phyloP scores from a whole-genome alignment of 2,113 vertebrate genomes.

The Triplophysa tibetana region DNA sequence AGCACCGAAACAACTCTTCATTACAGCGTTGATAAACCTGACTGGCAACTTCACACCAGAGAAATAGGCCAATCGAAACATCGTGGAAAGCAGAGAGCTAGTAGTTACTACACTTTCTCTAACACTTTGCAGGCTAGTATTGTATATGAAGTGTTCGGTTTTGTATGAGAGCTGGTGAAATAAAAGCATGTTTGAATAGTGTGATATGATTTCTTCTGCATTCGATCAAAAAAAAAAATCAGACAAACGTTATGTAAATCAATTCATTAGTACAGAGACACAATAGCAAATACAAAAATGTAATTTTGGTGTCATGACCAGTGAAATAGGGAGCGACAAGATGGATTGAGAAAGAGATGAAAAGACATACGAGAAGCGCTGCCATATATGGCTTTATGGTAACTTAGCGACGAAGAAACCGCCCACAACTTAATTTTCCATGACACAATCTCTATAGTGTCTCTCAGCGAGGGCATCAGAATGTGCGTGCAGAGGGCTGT shows the following conservation, averaged over 20 bases:
- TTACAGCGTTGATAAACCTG: constrained; percentile 30
- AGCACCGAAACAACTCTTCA: not conserved
- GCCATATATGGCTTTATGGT: constrained; percentile 74
- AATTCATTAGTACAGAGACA: not conserved
- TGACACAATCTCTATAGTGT: constrained; percentile 69
- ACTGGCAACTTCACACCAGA: constrained; percentile 45
- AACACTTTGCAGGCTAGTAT: not conserved
- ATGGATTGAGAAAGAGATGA: constrained; percentile 20
- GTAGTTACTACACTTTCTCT: not conserved
- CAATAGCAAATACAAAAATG: not conserved
- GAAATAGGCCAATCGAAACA: constrained; percentile 31
- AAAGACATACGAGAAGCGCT: constrained; percentile 48
- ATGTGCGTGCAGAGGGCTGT: not conserved
- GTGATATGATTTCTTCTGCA: not conserved
- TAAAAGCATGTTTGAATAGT: not conserved
- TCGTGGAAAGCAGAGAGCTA: constrained; percentile 46
- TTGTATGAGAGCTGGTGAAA: not conserved
- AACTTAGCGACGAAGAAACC: constrained; percentile 70
- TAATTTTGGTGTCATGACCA: not conserved
- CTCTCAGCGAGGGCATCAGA: constrained; percentile 56
- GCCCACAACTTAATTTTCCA: constrained; percentile 81
- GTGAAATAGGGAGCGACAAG: not conserved
- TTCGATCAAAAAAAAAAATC: too few relatives aligned
- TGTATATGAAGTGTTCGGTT: not conserved
- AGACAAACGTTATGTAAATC: not conserved